Base-by-base conservation (phyloP, 1,140 invertebrate genomes). In the Leptoteleia sp. region DNA sequence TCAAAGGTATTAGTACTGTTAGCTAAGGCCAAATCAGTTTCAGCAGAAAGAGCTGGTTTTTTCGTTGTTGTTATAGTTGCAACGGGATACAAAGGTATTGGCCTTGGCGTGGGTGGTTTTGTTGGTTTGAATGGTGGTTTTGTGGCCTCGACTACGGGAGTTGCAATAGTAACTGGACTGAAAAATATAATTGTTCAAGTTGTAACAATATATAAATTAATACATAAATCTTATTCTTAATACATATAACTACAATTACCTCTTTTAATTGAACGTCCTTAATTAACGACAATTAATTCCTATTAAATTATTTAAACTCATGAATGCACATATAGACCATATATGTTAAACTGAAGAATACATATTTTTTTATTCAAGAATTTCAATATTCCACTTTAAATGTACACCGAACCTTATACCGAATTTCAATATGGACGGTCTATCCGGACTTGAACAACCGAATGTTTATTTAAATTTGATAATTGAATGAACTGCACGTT, bases 41-140 rank as follows among this genome's bases (percentile, higher is more conserved):
- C 50, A 8, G 33, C 5, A 6, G 29, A 8, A 45, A 15, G 42
- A 50, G 64, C 57, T 64, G 62, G 80, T 76, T 64, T 73, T 65
- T 25, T 47, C 2, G 81, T 82, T 2, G 81, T 82, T 0, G 82
- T 48, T 52, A 84, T 68, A 33, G 82, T 77, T 4, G 80, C 38
- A 43, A 84, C 76, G 1, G 87, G 83, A 45, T 82, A 85, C 3
- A 89, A 31, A 1, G 88, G 88, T 64, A 89, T 89, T 13, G 88
- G 88, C 7, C 84, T 80, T n/a, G 87, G 87, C 4, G 85, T 89
- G 4, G 82, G 79, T 11, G 82, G 76, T 40, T 84, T 88, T 9
- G 79, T 83, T 29, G 86, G 86, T 11, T 82, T 82, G 33, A 73
- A 62, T 4, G 81, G 54, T 25, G 86, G 87, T 59, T 82, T 79